These are phyloP conservation scores for Hyperoplus immaculatus DNA, from an alignment of 2,797 vertebrate genomes.

Conservation along the genomic window DNA sequence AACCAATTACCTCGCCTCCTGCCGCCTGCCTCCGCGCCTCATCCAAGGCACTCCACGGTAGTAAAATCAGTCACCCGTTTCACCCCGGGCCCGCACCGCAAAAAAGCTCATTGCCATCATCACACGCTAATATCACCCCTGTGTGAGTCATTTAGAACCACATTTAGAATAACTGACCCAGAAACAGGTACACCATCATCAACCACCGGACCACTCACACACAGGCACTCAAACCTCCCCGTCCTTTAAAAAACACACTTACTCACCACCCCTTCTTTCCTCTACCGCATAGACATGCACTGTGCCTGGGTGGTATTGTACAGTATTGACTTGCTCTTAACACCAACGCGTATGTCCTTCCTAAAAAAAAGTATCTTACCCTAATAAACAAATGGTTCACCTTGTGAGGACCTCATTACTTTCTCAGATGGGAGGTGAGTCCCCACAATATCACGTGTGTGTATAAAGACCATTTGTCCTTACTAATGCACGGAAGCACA, in stretches of 20 bases:
- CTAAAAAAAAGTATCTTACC: neutral
- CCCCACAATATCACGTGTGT: neutral
- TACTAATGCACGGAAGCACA: constrained; percentile 30
- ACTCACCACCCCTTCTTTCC: neutral
- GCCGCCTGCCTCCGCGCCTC: constrained; percentile 43
- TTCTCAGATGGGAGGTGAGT: neutral
- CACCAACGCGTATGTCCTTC: neutral
- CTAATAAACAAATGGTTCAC: neutral
- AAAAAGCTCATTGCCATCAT: constrained; percentile 42
- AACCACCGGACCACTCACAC: constrained; percentile 20
- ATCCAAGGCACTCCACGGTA: constrained; percentile 39
- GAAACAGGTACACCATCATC: constrained; percentile 57
- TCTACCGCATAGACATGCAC: neutral
- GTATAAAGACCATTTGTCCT: constrained; percentile 23
- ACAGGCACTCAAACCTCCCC: neutral
- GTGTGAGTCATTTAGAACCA: constrained; percentile 48
- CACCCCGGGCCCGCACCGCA: constrained; percentile 30
- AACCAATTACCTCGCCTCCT: constrained; percentile 60
- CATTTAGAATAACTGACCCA: constrained; percentile 62
- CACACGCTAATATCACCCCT: constrained; percentile 53
- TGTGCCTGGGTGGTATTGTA: neutral
- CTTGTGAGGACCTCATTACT: neutral
- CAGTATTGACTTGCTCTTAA: neutral
- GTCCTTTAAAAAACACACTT: constrained; percentile 22
- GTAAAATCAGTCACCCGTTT: constrained; percentile 71